Conservation (phyloP, 2,888 invertebrate genomes). For the Diadromus collaris region DNA sequence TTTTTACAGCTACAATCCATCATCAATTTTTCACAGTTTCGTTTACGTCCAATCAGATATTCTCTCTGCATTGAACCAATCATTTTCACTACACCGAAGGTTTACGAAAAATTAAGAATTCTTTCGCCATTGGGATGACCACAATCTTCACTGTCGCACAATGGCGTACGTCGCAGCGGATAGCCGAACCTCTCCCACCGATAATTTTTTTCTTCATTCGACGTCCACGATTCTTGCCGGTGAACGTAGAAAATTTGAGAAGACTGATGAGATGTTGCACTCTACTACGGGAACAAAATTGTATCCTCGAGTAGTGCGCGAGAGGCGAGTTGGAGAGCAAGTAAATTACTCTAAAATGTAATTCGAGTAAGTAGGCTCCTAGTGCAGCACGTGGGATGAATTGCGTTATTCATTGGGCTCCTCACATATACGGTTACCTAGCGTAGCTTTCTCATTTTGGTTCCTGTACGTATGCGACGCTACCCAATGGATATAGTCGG, state of each 20-base stretch:
- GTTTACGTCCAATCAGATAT: too few species aligned
- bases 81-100: too few species aligned
- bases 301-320: not conserved
- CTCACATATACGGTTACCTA: not conserved
- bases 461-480: not conserved
- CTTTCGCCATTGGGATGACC: too few species aligned
- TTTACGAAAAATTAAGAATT: too few species aligned
- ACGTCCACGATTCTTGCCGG: not conserved
- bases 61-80: too few species aligned
- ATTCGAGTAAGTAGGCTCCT: slow-evolving; percentile 13
- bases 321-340: slow-evolving; percentile 1
- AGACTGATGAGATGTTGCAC: not conserved
- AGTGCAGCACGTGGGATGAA: not conserved
- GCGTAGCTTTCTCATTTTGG: slow-evolving; percentile 11
- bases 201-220: not conserved
- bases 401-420: slow-evolving; percentile 12
- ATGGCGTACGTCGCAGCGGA: too few species aligned
- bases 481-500: not conserved
- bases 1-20: too few species aligned
- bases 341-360: slow-evolving; percentile 20
- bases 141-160: too few species aligned
- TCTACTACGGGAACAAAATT: not conserved
- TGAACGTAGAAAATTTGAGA: not conserved
- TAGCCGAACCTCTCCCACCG: not conserved
- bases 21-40: too few species aligned